A percentile compares a stretch with the other conserved stretches of the same genome.
These are phyloP conservation scores for Andrena hattorfiana DNA, from an alignment of 2,888 invertebrate genomes.

Conservation along the genomic window DNA sequence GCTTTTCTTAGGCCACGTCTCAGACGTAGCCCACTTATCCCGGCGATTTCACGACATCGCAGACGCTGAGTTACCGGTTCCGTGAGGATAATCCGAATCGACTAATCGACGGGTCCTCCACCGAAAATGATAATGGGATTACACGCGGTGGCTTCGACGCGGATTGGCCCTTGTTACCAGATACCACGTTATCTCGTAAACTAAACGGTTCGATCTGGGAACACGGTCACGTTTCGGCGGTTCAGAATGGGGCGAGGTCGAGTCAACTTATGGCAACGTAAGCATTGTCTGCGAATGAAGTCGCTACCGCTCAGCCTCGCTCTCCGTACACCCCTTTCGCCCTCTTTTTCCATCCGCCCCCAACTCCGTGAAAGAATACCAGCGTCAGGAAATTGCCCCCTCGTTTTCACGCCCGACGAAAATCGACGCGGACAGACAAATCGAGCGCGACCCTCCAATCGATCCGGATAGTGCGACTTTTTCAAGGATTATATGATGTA, in stretches of 20 bases:
- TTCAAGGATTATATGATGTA: background rate
- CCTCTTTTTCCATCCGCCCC: background rate
- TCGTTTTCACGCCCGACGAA: background rate
- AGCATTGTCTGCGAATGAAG: conserved; percentile 61
- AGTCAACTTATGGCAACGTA: conserved; percentile 47
- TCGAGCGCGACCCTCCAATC: conserved; percentile 11
- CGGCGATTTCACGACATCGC: background rate
- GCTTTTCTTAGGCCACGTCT: background rate
- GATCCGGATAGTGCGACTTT: background rate
- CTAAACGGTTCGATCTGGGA: conserved; percentile 50
- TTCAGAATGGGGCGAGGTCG: conserved; percentile 31
- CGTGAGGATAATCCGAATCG: conserved; percentile 16
- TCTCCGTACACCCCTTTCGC: background rate
- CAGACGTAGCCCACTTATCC: background rate
- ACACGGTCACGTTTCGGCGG: conserved; percentile 61
- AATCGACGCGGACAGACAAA: conserved; percentile 9
- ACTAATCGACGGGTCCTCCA: conserved; percentile 39
- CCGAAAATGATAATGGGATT: conserved; percentile 57
- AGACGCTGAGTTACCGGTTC: conserved; percentile 17
- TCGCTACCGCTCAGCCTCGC: conserved; percentile 6
- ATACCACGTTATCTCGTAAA: conserved; percentile 51
- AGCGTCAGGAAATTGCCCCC: conserved; percentile 46
- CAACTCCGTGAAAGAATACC: conserved; percentile 17
- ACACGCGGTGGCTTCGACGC: conserved; percentile 19
- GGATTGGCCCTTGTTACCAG: conserved; percentile 45